Evolutionary conservation across 1,140 invertebrate genomes (phyloP), one percentile per base, ranked within the genome.

Genomic region (Drosophila seguyi): DNA sequence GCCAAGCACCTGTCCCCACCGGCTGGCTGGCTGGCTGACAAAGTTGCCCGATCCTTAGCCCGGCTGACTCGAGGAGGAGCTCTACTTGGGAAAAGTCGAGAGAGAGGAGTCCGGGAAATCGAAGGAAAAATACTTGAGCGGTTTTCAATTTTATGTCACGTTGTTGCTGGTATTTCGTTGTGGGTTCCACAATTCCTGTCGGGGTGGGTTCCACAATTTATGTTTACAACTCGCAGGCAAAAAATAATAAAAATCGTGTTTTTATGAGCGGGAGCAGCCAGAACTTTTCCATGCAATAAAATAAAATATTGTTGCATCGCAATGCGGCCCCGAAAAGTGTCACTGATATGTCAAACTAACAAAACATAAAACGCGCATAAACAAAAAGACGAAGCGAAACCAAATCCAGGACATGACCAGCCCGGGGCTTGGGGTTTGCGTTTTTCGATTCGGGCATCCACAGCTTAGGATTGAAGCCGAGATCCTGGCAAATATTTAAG

Each of bases 331-430:
- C 66, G 61, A 53, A 84, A 81, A 90, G 47, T 88, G 84, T 85
- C 84, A 88, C 85, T 90, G 84, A 88, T 88, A 88, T 90, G 84
- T 88, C 84, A 90, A 88, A 90, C 85, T 88, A 75, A 78, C 85
- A 88, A 84, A 83, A 88, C 74, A 84, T 84, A 81, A 81, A 88
- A 72, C 36, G 81, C 61, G 60, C 81, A 84, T 71, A 84, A 90
- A 81, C 65, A 81, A 90, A 81, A 83, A 79, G 59, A 47, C 31
- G 59, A 55, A 45, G 39, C 16, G 11, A 55, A 39, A 63, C 52
- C 52, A 74, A 67, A 75, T 56, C 63, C 39, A 57, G 52, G 53
- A 53, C 45, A 66, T 41, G 39, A 20, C 5, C 29, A 10, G 31
- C 27, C 48, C 31, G 38, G 38, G 65, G 41, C 47, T 47, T 41